Evolutionary conservation across 2,113 vertebrate genomes (phyloP).

Genomic region (Macrotus californicus): DNA sequence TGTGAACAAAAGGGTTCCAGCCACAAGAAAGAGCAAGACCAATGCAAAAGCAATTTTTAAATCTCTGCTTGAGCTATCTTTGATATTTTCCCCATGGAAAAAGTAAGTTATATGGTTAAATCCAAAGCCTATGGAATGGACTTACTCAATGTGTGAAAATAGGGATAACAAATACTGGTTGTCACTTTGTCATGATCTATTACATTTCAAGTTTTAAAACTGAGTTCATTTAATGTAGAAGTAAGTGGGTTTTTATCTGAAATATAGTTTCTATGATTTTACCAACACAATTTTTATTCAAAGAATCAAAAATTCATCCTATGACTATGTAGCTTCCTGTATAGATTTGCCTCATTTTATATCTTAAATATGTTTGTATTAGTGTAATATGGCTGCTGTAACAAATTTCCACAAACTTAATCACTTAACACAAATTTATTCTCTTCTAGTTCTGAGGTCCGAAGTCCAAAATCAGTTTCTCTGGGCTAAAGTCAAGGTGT

Average conservation of each 20-base stretch:
- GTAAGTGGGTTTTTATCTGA: neutral
- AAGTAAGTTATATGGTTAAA: neutral
- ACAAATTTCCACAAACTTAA: neutral
- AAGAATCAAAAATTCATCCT: neutral
- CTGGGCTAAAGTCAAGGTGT: neutral
- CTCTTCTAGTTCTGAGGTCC: neutral
- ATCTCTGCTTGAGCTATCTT: neutral
- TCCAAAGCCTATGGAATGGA: neutral
- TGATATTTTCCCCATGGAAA: neutral
- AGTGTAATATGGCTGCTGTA: neutral
- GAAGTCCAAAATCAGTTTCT: neutral
- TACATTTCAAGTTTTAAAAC: neutral
- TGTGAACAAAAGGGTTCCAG: neutral
- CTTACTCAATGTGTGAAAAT: neutral
- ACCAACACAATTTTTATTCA: neutral
- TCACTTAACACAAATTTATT: neutral
- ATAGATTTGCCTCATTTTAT: neutral
- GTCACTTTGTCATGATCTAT: neutral
- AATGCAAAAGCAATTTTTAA: neutral
- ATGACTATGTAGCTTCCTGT: neutral
- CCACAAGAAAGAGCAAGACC: neutral
- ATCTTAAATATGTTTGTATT: neutral
- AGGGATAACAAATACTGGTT: neutral
- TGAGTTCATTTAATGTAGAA: neutral
- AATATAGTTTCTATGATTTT: constrained; percentile 6